These are phyloP conservation scores for Galaxias olidus DNA, from an alignment of 2,797 vertebrate species.

Conservation along the genomic window DNA sequence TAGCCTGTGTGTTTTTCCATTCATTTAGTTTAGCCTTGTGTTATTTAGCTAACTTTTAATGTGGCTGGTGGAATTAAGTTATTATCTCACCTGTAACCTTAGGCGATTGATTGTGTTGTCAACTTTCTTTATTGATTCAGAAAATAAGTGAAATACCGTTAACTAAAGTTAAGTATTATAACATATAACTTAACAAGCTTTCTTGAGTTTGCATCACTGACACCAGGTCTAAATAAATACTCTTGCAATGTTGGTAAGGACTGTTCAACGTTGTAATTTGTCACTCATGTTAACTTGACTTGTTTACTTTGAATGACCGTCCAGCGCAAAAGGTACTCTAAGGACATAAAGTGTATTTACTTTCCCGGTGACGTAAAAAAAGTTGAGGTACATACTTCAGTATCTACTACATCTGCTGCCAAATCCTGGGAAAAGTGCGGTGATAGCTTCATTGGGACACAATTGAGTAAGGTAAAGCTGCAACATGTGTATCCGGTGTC, in stretches of 20 bases:
- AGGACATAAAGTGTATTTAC: constrained; percentile 59
- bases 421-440: constrained; percentile 84
- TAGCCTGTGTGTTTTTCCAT: too few relatives aligned
- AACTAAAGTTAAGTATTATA: too few relatives aligned
- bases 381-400: constrained; percentile 38
- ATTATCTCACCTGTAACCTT: too few relatives aligned
- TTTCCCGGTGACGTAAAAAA: constrained; percentile 77
- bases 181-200: too few relatives aligned
- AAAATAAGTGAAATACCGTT: too few relatives aligned
- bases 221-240: too few relatives aligned
- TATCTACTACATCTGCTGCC: constrained; percentile 58
- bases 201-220: too few relatives aligned
- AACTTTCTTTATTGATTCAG: too few relatives aligned
- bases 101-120: too few relatives aligned
- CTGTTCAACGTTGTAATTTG: background rate
- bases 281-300: background rate
- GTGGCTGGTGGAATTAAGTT: too few relatives aligned
- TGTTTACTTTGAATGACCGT: constrained; percentile 1
- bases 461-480: constrained; percentile 55
- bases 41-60: too few relatives aligned
- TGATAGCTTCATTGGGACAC: constrained; percentile 78
- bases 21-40: too few relatives aligned
- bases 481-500: background rate
- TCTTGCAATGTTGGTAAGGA: background rate
- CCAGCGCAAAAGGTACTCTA: constrained; percentile 74